These are phyloP conservation scores for Montipora sp. DNA, from an alignment of 64 coral and sea anemone genomes.

Conservation along the genomic window DNA sequence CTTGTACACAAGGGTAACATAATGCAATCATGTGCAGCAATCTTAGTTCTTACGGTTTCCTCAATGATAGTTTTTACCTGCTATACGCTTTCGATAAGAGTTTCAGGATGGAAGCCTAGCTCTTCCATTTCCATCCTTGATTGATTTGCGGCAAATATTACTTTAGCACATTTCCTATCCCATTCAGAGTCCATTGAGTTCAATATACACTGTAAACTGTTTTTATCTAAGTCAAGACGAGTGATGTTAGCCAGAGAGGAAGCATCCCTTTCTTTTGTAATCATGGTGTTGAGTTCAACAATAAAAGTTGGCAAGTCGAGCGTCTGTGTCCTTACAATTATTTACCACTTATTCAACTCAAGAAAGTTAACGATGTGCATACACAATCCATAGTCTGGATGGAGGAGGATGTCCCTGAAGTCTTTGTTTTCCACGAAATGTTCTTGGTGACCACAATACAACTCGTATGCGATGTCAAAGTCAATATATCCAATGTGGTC, in stretches of 20 bases:
- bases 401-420: constrained; percentile 60
- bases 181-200: constrained; percentile 71
- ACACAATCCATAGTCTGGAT: constrained; percentile 62
- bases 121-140: constrained; percentile 48
- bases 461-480: constrained; percentile 67
- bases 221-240: constrained; percentile 47
- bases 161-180: constrained; percentile 62
- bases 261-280: constrained; percentile 12
- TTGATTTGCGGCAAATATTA: constrained; percentile 39
- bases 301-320: constrained; percentile 49
- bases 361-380: constrained; percentile 61
- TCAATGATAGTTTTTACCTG: constrained; percentile 34
- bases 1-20: too few species aligned
- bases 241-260: neutral
- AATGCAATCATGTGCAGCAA: constrained; percentile 41
- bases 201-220: constrained; percentile 34
- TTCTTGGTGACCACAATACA: constrained; percentile 77
- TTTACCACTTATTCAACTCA: constrained; percentile 18
- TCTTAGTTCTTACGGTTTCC: constrained; percentile 50
- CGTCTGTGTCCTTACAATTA: constrained; percentile 39
- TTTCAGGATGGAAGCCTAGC: constrained; percentile 33
- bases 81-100: neutral
- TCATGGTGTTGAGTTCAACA: constrained; percentile 8
- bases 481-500: constrained; percentile 65
- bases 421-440: constrained; percentile 61